Conservation (phyloP, 2,888 invertebrate genomes). For the Strigamia crassipes region DNA sequence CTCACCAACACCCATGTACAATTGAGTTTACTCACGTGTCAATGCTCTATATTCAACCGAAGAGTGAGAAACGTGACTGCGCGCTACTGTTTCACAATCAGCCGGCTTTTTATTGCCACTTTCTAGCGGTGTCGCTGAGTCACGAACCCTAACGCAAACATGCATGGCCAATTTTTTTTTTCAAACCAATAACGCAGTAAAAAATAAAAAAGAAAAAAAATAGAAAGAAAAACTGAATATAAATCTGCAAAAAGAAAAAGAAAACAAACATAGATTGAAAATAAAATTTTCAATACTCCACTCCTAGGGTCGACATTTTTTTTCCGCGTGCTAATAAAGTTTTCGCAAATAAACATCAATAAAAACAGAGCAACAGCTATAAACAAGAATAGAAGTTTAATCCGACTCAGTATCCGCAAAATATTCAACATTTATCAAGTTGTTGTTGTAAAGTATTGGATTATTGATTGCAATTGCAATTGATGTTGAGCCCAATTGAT, state of each 20-base stretch:
- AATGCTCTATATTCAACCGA: background rate
- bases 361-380: no score
- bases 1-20: background rate
- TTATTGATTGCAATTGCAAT: background rate
- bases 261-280: background rate
- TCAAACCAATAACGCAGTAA: background rate
- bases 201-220: no score
- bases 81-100: constrained; percentile 12
- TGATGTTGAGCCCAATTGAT: background rate
- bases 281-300: background rate
- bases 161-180: background rate
- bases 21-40: constrained; percentile 5
- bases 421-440: no score
- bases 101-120: background rate
- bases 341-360: no score
- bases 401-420: background rate
- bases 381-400: background rate
- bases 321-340: no score
- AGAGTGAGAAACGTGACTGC: background rate
- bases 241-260: constrained; percentile 1
- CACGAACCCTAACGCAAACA: constrained; percentile 3
- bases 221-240: background rate
- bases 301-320: background rate
- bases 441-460: no score
- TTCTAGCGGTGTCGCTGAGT: background rate